Evolutionary conservation across 2,888 invertebrate genomes (phyloP).

Genomic region (Coronaproctus castanopsis): DNA sequence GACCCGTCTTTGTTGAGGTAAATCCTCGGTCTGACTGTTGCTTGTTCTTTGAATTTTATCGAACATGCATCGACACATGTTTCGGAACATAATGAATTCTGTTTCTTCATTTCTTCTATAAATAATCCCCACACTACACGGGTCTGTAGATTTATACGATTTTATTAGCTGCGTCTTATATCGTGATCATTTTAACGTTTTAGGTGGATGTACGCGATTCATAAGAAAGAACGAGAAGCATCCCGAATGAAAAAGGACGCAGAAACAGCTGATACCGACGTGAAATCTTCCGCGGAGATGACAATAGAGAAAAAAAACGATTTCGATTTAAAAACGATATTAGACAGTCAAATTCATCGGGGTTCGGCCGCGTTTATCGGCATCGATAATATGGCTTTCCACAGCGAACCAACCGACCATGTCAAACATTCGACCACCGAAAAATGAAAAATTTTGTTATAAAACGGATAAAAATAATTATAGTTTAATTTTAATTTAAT

Average conservation of each 20-base stretch:
- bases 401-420: constrained; percentile 6
- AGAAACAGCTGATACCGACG: constrained; percentile 5
- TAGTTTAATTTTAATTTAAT: no score
- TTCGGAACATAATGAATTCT: no score
- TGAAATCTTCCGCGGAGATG: constrained; percentile 8
- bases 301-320: no score
- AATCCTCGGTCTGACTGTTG: no score
- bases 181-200: no score
- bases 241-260: constrained; percentile 5
- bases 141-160: no score
- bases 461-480: background rate
- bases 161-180: no score
- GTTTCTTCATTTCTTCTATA: no score
- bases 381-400: constrained; percentile 15
- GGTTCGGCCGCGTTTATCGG: constrained; percentile 14
- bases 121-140: no score
- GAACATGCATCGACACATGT: no score
- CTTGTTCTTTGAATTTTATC: no score
- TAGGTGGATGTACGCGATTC: constrained; percentile 48
- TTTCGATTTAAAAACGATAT: constrained; percentile 15
- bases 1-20: no score
- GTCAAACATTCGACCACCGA: constrained; percentile 2
- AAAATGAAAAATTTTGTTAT: background rate
- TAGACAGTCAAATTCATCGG: constrained; percentile 14
- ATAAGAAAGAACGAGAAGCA: constrained; percentile 35